Conservation (phyloP, 2,113 vertebrate genomes). For the Ondatra zibethicus region DNA sequence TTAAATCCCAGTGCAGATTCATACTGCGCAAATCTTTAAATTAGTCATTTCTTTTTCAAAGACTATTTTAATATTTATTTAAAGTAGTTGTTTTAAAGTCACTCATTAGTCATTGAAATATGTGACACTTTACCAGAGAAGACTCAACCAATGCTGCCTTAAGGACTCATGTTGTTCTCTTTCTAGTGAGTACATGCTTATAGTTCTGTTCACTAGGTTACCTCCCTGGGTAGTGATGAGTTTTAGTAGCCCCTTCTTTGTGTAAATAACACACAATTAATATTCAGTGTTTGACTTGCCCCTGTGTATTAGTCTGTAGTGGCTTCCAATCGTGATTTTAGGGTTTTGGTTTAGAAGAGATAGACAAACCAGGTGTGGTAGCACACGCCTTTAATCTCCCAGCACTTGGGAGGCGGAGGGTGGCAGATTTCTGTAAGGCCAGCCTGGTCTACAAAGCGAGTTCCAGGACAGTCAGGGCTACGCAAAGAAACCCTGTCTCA, state of each 20-base stretch:
- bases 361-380: background rate
- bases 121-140: constrained; percentile 56
- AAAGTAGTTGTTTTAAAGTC: constrained; percentile 46
- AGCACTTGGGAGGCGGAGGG: background rate
- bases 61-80: constrained; percentile 41
- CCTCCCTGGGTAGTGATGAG: constrained; percentile 24
- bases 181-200: constrained; percentile 28
- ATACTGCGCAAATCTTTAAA: constrained; percentile 48
- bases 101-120: constrained; percentile 50
- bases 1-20: constrained; percentile 49
- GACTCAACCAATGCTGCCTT: constrained; percentile 70
- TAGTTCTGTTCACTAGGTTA: constrained; percentile 26
- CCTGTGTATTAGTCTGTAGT: background rate
- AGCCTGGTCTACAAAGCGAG: background rate
- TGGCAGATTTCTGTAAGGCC: background rate
- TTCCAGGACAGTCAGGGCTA: background rate
- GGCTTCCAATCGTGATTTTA: constrained; percentile 44
- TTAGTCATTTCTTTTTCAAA: constrained; percentile 42
- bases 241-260: constrained; percentile 27
- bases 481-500: background rate
- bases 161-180: constrained; percentile 26
- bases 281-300: constrained; percentile 35
- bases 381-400: background rate
- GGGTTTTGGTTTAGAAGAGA: constrained; percentile 49
- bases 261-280: constrained; percentile 36